Conservation (phyloP, 2,888 invertebrate genomes). For the Ectemnius lituratus region DNA sequence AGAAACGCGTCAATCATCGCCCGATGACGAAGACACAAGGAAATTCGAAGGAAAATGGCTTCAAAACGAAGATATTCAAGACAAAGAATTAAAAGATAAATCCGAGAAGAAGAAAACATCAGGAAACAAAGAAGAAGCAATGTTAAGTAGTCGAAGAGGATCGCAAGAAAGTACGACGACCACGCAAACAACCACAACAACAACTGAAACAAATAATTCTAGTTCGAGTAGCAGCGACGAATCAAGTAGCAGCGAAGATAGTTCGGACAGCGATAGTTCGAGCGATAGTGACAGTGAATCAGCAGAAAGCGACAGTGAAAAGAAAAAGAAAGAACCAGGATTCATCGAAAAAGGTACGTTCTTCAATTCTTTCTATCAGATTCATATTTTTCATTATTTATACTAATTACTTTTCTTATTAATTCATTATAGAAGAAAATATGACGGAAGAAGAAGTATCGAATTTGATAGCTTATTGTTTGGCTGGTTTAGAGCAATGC, state of each 20-base stretch:
- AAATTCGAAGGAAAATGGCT: slow-evolving; percentile 71
- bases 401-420: background rate
- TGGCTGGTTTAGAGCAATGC: slow-evolving; percentile 91
- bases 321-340: slow-evolving; percentile 62
- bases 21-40: slow-evolving; percentile 67
- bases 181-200: slow-evolving; percentile 76
- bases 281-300: slow-evolving; percentile 80
- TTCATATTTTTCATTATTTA: too few species aligned
- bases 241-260: slow-evolving; percentile 81
- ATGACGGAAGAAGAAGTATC: slow-evolving; percentile 80
- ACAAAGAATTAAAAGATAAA: slow-evolving; percentile 59
- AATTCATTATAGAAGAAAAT: slow-evolving; percentile 60
- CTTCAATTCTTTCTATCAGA: background rate
- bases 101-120: slow-evolving; percentile 63
- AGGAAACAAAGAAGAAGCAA: slow-evolving; percentile 62
- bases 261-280: slow-evolving; percentile 79
- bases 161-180: slow-evolving; percentile 77
- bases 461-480: slow-evolving; percentile 83
- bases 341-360: slow-evolving; percentile 44
- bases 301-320: slow-evolving; percentile 79
- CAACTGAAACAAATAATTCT: slow-evolving; percentile 76
- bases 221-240: slow-evolving; percentile 77
- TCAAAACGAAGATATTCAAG: slow-evolving; percentile 63
- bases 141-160: slow-evolving; percentile 70
- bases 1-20: slow-evolving; percentile 61